Percentiles rank a stretch among this genome's conserved stretches.
phyloP scores from a whole-genome alignment of 2,797 vertebrate genomes.

The Rhincodon typus region DNA sequence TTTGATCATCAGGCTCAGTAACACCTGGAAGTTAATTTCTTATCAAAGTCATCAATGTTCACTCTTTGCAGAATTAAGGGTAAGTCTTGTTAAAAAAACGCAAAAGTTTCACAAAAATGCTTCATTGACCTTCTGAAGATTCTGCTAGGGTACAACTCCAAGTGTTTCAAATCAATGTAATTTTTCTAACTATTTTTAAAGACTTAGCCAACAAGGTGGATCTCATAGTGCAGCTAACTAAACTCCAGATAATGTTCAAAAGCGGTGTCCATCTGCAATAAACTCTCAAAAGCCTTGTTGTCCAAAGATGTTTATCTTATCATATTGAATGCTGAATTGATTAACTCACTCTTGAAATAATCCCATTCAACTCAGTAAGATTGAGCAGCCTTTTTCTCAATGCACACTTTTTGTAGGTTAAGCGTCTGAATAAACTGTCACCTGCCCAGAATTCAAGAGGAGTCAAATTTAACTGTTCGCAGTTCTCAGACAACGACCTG shows the following conservation, averaged over 20 bases:
- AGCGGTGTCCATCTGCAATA: background rate
- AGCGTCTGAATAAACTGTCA: background rate
- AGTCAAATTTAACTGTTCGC: background rate
- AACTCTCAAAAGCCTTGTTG: background rate
- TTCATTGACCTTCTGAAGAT: background rate
- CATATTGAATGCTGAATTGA: background rate
- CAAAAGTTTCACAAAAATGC: background rate
- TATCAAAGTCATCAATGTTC: background rate
- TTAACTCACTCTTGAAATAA: background rate
- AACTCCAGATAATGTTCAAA: background rate
- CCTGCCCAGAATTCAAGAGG: background rate
- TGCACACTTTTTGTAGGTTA: background rate
- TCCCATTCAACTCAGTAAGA: background rate
- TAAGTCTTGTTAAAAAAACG: background rate
- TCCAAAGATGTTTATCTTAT: background rate
- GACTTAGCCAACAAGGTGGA: background rate
- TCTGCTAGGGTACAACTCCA: background rate
- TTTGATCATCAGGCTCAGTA: background rate
- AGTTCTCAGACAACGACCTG: background rate
- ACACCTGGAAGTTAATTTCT: slow-evolving; percentile 10
- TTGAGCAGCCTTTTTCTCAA: background rate
- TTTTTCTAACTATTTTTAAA: background rate
- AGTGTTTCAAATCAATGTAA: background rate
- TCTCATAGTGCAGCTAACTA: background rate
- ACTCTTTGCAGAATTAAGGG: background rate